Evolutionary conservation across 2,888 invertebrate species (phyloP).

Genomic region (Mimas tiliae): DNA sequence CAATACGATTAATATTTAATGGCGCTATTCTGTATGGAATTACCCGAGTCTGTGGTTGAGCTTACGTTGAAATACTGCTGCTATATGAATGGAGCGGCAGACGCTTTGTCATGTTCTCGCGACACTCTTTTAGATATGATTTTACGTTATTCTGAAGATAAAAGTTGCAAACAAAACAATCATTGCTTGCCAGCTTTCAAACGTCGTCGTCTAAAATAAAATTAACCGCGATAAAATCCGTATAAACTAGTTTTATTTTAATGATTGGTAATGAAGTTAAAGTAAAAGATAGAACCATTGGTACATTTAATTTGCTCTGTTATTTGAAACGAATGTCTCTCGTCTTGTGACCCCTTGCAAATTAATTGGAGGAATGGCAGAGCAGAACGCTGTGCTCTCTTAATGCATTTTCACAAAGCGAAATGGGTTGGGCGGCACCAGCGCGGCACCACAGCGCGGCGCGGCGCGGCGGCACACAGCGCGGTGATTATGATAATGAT

Average conservation of each 20-base stretch:
- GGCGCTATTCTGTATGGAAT: constrained; percentile 74
- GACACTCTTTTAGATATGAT: constrained; percentile 36
- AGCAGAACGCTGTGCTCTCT: constrained; percentile 77
- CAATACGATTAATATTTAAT: constrained; percentile 81
- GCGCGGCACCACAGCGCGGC: constrained; percentile 35
- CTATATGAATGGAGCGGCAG: constrained; percentile 46
- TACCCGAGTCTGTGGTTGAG: constrained; percentile 73
- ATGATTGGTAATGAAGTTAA: not conserved
- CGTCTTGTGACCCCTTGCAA: constrained; percentile 69
- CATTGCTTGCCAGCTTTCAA: too few relatives aligned
- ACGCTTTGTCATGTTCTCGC: constrained; percentile 55
- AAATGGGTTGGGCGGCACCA: constrained; percentile 70
- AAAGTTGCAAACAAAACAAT: not conserved
- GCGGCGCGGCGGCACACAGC: constrained; percentile 61
- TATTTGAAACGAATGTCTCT: constrained; percentile 58
- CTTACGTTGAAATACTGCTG: constrained; percentile 74
- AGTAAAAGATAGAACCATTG: not conserved
- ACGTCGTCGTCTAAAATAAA: too few relatives aligned
- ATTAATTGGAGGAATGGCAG: constrained; percentile 81
- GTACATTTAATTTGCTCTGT: constrained; percentile 27
- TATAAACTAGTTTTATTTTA: too few relatives aligned
- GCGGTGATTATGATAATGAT: constrained; percentile 84
- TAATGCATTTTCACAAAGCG: constrained; percentile 82
- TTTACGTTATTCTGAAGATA: not conserved
- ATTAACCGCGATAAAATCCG: too few relatives aligned